Conservation (phyloP, 2,888 invertebrate genomes). For the Nasonia oneida region DNA sequence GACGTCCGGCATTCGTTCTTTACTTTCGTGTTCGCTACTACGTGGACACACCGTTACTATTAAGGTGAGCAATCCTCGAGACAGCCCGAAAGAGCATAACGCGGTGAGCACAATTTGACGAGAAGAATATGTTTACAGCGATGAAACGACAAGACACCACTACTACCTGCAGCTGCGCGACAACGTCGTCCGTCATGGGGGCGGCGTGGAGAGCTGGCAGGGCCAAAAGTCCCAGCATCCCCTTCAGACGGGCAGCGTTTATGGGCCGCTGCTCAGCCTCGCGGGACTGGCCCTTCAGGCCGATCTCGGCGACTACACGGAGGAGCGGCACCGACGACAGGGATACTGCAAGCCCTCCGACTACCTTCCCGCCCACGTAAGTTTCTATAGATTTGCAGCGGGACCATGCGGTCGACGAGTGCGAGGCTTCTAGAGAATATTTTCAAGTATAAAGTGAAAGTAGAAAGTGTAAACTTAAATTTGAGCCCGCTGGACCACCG, state of each 20-base stretch:
- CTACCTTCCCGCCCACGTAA: slow-evolving; percentile 88
- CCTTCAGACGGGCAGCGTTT: slow-evolving; percentile 83
- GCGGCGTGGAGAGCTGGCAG: slow-evolving; percentile 77
- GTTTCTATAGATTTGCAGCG: slow-evolving; percentile 40
- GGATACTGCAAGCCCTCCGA: slow-evolving; percentile 90
- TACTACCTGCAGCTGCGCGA: slow-evolving; percentile 97
- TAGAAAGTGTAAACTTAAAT: slow-evolving; percentile 37
- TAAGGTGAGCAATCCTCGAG: slow-evolving; percentile 81
- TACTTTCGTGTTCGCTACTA: slow-evolving; percentile 96
- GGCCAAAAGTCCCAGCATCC: slow-evolving; percentile 76
- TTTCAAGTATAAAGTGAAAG: slow-evolving; percentile 45
- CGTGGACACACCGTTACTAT: slow-evolving; percentile 93
- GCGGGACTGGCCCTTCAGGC: slow-evolving; percentile 96
- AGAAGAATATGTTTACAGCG: slow-evolving; percentile 79
- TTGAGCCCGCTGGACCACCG: not conserved
- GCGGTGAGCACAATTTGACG: not conserved
- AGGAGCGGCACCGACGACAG: slow-evolving; percentile 78
- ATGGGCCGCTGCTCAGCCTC: slow-evolving; percentile 87
- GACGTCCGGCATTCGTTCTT: slow-evolving; percentile 92
- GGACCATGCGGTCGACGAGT: too few species aligned
- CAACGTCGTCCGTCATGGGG: slow-evolving; percentile 85
- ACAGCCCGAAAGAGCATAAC: not conserved
- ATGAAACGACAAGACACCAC: slow-evolving; percentile 94
- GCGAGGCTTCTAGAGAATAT: slow-evolving; percentile 1
- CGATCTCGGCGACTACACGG: slow-evolving; percentile 91